phyloP scores from a whole-genome alignment of 1,140 invertebrate species.

The Charaxes varanes region DNA sequence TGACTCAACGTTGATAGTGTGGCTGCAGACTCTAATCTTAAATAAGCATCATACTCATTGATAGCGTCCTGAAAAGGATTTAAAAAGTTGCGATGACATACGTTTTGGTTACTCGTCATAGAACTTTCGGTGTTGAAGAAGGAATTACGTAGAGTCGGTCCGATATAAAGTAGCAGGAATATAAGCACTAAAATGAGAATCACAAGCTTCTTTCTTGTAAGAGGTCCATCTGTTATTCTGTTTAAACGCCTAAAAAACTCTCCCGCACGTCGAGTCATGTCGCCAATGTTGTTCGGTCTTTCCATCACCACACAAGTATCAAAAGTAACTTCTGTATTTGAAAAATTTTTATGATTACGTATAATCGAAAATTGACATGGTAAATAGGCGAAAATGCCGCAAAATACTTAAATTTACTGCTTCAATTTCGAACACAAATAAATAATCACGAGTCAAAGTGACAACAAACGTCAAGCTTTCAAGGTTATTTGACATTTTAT shows the following conservation, averaged over 20 bases:
- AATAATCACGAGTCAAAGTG: too few relatives aligned
- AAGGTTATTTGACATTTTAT: too few relatives aligned
- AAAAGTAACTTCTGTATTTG: background rate
- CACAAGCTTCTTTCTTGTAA: slow-evolving; percentile 80
- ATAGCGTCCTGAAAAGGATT: slow-evolving; percentile 76
- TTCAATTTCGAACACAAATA: too few relatives aligned
- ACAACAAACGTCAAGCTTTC: too few relatives aligned
- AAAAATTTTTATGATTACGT: slow-evolving; percentile 4
- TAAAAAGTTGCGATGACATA: slow-evolving; percentile 79
- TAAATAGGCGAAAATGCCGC: slow-evolving; percentile 8
- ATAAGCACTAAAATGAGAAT: slow-evolving; percentile 76
- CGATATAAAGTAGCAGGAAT: slow-evolving; percentile 79
- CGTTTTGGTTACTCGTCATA: slow-evolving; percentile 72
- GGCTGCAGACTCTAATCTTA: slow-evolving; percentile 76
- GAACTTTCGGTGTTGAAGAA: slow-evolving; percentile 68
- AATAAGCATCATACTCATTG: slow-evolving; percentile 80
- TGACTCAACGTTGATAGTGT: slow-evolving; percentile 68
- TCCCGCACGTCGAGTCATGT: slow-evolving; percentile 59
- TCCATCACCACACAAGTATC: slow-evolving; percentile 35
- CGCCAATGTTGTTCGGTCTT: slow-evolving; percentile 37
- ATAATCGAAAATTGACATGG: slow-evolving; percentile 6
- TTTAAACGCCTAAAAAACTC: slow-evolving; percentile 73
- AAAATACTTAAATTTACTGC: too few relatives aligned
- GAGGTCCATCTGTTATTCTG: slow-evolving; percentile 76
- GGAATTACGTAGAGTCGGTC: slow-evolving; percentile 78